A percentile compares a stretch with the other conserved stretches of the same genome.
These are phyloP conservation scores for Mimas tiliae DNA, from an alignment of 2,888 invertebrate species.

Conservation along the genomic window DNA sequence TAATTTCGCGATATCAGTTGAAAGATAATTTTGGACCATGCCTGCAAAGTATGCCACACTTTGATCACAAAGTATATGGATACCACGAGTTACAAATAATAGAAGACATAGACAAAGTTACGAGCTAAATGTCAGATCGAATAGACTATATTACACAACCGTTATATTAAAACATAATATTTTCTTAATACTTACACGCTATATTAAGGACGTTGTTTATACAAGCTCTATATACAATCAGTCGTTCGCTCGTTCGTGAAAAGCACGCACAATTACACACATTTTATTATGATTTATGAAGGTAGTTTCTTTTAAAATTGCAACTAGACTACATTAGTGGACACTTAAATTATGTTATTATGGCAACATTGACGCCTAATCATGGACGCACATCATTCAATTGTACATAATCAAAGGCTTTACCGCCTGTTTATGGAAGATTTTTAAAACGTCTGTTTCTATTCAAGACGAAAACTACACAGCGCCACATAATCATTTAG, in stretches of 20 bases:
- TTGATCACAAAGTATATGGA: constrained; percentile 60
- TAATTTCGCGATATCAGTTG: constrained; percentile 11
- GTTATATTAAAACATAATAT: constrained; percentile 47
- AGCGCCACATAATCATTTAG: neutral
- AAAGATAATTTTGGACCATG: constrained; percentile 28
- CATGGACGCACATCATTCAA: constrained; percentile 53
- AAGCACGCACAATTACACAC: constrained; percentile 38
- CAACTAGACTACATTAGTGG: constrained; percentile 36
- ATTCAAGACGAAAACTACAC: neutral
- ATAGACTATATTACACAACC: constrained; percentile 63
- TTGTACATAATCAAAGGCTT: constrained; percentile 69
- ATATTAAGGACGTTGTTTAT: constrained; percentile 53
- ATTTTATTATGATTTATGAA: constrained; percentile 37
- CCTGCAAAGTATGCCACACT: constrained; percentile 54
- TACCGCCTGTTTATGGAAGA: constrained; percentile 40
- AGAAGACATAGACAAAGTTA: constrained; percentile 33
- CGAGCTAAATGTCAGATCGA: constrained; percentile 61
- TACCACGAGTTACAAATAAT: constrained; percentile 42
- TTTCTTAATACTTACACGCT: constrained; percentile 32
- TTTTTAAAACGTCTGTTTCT: constrained; percentile 1
- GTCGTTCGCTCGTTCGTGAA: constrained; percentile 53
- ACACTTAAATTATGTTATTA: constrained; percentile 58
- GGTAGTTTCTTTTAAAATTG: constrained; percentile 25
- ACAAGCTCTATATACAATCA: constrained; percentile 70
- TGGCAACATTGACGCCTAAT: constrained; percentile 67